Evolutionary conservation across 2,113 vertebrate genomes (phyloP).

Genomic region (Corydoras maculifer): DNA sequence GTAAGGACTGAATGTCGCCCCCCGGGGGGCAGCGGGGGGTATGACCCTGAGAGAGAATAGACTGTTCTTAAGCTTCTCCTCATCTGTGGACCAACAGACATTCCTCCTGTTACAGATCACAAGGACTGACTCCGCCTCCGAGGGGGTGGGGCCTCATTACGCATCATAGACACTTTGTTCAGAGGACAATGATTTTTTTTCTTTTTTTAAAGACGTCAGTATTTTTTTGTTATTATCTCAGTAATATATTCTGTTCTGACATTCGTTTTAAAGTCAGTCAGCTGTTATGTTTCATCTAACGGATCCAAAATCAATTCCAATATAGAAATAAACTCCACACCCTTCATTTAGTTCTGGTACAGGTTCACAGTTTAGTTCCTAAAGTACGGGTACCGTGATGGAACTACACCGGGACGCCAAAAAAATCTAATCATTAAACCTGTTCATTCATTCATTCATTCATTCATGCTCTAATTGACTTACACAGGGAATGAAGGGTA

Average conservation of each 20-base stretch:
- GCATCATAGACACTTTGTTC: background rate
- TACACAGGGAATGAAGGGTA: too few species aligned
- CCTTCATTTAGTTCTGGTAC: too few species aligned
- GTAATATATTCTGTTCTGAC: conserved; percentile 33
- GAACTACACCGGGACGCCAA: too few species aligned
- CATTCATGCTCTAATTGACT: too few species aligned
- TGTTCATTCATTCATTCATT: too few species aligned
- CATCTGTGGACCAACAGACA: background rate
- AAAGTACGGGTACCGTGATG: too few species aligned
- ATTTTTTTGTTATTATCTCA: conserved; percentile 23
- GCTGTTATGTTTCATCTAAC: too few species aligned
- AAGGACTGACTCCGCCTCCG: conserved; percentile 4
- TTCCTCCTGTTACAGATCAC: background rate
- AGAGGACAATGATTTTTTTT: background rate
- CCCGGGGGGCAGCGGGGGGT: background rate
- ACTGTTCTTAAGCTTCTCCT: conserved; percentile 15
- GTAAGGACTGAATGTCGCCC: background rate
- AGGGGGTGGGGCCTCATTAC: background rate
- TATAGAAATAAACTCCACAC: conserved; percentile 31
- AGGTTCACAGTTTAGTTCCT: too few species aligned
- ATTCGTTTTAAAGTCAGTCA: conserved; percentile 16
- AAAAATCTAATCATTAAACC: too few species aligned
- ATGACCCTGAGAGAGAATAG: conserved; percentile 12
- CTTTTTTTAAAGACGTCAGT: conserved; percentile 22
- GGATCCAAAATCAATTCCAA: background rate